Evolutionary conservation across 2,888 invertebrate genomes (phyloP).

Genomic region (Sclerodermus sp.): DNA sequence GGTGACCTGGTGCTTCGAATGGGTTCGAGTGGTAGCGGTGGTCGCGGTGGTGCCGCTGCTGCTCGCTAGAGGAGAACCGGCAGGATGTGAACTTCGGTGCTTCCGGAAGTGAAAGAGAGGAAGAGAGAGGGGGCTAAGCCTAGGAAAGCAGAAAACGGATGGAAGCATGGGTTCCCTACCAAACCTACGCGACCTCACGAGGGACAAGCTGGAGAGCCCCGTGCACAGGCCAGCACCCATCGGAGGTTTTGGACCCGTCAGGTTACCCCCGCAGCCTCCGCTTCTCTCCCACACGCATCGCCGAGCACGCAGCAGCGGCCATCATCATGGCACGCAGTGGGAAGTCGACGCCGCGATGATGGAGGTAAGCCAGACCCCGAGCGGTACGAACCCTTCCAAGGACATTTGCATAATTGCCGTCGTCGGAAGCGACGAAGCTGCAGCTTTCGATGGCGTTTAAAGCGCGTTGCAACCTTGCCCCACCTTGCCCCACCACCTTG

Average conservation of each 20-base stretch:
- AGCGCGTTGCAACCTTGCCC: too few species aligned
- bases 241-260: constrained; percentile 43
- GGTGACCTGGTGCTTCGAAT: too few species aligned
- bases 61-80: too few species aligned
- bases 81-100: neutral
- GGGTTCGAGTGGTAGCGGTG: too few species aligned
- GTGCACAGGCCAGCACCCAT: constrained; percentile 44
- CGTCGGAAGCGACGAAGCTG: neutral
- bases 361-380: constrained; percentile 39
- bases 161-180: constrained; percentile 67
- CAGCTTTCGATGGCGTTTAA: too few species aligned
- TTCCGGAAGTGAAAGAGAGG: constrained; percentile 4
- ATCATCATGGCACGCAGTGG: constrained; percentile 47
- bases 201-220: constrained; percentile 47
- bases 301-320: constrained; percentile 48
- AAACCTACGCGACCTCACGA: constrained; percentile 67
- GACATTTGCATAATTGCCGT: neutral
- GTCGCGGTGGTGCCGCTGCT: too few species aligned
- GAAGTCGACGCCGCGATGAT: constrained; percentile 50
- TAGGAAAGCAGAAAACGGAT: neutral
- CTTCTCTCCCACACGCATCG: constrained; percentile 48
- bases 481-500: too few species aligned
- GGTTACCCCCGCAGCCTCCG: constrained; percentile 48
- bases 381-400: neutral
- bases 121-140: constrained; percentile 6